phyloP scores from a whole-genome alignment of 2,797 vertebrate genomes.

The Rhabdophis nuchalis region DNA sequence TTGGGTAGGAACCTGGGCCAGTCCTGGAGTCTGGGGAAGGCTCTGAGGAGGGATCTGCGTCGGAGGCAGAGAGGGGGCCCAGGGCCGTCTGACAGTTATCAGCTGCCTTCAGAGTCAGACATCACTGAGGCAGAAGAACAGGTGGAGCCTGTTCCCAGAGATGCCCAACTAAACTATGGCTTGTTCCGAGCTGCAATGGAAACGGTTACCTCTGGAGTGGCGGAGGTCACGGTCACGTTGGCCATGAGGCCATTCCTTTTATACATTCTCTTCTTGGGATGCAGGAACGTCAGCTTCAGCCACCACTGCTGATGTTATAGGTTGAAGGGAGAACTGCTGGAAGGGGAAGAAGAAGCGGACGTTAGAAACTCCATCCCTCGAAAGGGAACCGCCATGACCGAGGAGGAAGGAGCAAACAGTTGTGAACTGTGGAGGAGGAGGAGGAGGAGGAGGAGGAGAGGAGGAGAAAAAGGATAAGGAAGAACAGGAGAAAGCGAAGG shows the following conservation, averaged over 20 bases:
- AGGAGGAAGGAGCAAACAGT: neutral
- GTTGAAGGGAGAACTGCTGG: slow-evolving; percentile 76
- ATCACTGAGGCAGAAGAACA: no score
- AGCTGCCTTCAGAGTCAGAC: no score
- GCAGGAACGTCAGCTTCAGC: slow-evolving; percentile 67
- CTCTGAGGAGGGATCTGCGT: no score
- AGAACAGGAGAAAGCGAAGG: no score
- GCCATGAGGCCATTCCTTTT: slow-evolving; percentile 92
- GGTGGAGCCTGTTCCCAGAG: no score
- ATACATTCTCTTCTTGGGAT: slow-evolving; percentile 87
- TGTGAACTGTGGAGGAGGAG: neutral
- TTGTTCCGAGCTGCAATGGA: neutral
- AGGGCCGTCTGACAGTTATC: no score
- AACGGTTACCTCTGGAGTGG: slow-evolving; percentile 86
- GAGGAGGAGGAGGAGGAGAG: neutral
- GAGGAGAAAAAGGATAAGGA: no score
- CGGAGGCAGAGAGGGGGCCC: no score
- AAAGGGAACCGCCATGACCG: neutral
- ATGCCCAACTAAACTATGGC: slow-evolving; percentile 9
- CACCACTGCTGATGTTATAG: slow-evolving; percentile 75
- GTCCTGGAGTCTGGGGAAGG: no score
- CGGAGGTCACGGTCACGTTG: slow-evolving; percentile 86
- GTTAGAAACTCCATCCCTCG: neutral
- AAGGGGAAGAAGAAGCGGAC: slow-evolving; percentile 40
- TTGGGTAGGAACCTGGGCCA: no score